Percentiles rank a stretch among this genome's conserved stretches.
phyloP scores from a whole-genome alignment of 64 coral and sea anemone genomes.

The Montipora foliosa region DNA sequence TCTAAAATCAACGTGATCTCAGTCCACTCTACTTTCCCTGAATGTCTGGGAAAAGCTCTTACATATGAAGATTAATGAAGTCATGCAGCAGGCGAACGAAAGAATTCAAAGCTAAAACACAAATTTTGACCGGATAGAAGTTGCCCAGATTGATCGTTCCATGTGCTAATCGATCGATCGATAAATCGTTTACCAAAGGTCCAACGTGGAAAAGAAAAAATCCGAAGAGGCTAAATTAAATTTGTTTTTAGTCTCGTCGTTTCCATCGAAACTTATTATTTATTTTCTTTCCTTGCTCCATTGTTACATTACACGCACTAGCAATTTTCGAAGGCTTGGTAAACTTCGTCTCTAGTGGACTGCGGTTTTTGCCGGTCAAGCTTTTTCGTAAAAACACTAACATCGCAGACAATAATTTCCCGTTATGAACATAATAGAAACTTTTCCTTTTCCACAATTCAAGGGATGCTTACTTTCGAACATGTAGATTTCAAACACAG shows the following conservation, averaged over 20 bases:
- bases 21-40: neutral
- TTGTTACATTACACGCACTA: conserved; percentile 27
- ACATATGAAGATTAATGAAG: neutral
- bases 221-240: neutral
- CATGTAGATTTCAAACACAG: neutral
- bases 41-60: neutral
- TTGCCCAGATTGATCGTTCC: neutral
- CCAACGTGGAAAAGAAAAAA: neutral
- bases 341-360: neutral
- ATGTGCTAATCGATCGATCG: neutral
- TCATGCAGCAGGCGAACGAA: neutral
- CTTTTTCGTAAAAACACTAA: neutral
- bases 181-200: too few relatives aligned
- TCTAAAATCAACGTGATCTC: neutral
- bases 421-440: neutral
- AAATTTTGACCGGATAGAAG: conserved; percentile 3
- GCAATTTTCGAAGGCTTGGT: neutral
- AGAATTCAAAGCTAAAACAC: too few relatives aligned
- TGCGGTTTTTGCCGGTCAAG: neutral
- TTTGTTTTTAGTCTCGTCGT: neutral
- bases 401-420: neutral
- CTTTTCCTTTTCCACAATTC: neutral
- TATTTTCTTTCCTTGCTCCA: neutral
- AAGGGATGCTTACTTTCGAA: neutral
- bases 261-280: neutral